Conservation (phyloP, 2,113 vertebrate species). For the Chionis minor region DNA sequence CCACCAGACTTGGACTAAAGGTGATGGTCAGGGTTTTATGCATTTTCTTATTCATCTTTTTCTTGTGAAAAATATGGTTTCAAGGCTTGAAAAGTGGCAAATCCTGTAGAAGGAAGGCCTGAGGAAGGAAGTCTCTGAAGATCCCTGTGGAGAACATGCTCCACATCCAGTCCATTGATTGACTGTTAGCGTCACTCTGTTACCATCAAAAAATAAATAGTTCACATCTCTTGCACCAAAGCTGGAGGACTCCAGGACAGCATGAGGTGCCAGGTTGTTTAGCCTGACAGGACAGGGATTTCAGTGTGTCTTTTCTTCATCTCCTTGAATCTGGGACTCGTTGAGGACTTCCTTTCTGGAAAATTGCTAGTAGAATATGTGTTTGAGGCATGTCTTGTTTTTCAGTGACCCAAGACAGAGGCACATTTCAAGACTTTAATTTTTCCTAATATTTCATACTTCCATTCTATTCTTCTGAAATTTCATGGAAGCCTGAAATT, state of each 20-base stretch:
- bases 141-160: not conserved
- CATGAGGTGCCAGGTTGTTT: not conserved
- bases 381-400: not conserved
- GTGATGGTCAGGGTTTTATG: not conserved
- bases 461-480: not conserved
- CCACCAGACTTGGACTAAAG: not conserved
- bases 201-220: no score
- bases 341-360: not conserved
- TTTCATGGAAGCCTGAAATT: not conserved
- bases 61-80: not conserved
- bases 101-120: not conserved
- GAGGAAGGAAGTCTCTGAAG: not conserved
- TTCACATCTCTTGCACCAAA: accelerated
- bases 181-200: not conserved
- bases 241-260: not conserved
- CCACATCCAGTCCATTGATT: not conserved
- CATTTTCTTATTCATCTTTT: not conserved
- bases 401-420: not conserved
- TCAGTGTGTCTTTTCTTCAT: not conserved
- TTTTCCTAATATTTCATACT: not conserved
- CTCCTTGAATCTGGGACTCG: not conserved
- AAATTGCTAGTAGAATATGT: not conserved
- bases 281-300: not conserved
- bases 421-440: accelerated
- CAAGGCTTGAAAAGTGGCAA: not conserved